Percentiles rank a stretch among this genome's conserved stretches.
These are phyloP conservation scores for Phlogophora meticulosa DNA, from an alignment of 2,888 invertebrate species.

Conservation along the genomic window DNA sequence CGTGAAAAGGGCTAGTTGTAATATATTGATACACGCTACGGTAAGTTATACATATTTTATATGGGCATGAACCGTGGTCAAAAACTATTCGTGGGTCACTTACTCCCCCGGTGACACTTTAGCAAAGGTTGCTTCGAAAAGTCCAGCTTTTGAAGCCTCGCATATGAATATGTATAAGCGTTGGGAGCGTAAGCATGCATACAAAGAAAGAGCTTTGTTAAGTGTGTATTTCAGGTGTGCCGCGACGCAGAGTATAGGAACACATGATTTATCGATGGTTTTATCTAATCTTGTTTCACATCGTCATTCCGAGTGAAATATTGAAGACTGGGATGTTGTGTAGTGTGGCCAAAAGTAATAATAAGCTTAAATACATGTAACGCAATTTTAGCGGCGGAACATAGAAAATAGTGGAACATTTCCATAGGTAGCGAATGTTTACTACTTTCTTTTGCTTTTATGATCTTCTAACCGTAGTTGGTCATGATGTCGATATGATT, in stretches of 20 bases:
- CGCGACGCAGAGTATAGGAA: constrained; percentile 65
- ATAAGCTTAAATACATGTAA: constrained; percentile 8
- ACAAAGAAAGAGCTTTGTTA: constrained; percentile 70
- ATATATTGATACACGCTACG: constrained; percentile 47
- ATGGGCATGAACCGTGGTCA: constrained; percentile 47
- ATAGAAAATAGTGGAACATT: constrained; percentile 22
- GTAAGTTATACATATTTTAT: constrained; percentile 49
- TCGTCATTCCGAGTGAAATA: constrained; percentile 73
- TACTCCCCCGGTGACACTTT: constrained; percentile 54
- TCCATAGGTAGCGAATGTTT: constrained; percentile 21
- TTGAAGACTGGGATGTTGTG: constrained; percentile 66
- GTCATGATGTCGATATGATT: constrained; percentile 27
- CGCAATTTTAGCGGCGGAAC: not conserved
- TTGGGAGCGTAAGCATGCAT: constrained; percentile 57
- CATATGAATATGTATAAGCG: constrained; percentile 70
- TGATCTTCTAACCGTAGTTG: constrained; percentile 29
- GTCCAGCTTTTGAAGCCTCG: constrained; percentile 54
- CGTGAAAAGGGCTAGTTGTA: constrained; percentile 34
- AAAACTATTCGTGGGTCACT: constrained; percentile 47
- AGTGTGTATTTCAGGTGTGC: constrained; percentile 67
- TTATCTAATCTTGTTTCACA: constrained; percentile 79
- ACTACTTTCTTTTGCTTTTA: constrained; percentile 45
- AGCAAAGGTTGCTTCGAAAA: constrained; percentile 47
- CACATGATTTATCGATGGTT: constrained; percentile 70
- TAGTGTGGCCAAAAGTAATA: constrained; percentile 27